Evolutionary conservation across 2,113 vertebrate species (phyloP).

Genomic region (Sapajus apella): DNA sequence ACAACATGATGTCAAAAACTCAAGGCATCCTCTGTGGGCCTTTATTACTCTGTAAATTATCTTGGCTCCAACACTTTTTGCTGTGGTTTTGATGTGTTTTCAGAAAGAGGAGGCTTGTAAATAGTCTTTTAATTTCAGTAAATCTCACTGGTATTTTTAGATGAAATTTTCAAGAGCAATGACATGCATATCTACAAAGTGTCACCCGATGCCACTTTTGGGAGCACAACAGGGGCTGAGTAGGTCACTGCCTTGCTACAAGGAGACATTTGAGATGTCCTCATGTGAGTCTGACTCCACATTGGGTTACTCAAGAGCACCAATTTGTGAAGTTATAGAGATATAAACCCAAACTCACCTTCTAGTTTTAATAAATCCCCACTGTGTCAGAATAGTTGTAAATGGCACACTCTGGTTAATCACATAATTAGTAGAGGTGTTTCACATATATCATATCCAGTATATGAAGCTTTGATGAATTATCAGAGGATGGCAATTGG

Average conservation of each 20-base stretch:
- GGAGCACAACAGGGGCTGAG: not conserved
- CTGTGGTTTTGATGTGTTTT: not conserved
- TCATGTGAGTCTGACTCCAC: not conserved
- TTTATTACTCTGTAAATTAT: not conserved
- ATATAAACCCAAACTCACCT: not conserved
- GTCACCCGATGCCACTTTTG: not conserved
- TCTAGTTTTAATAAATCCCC: not conserved
- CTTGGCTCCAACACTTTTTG: not conserved
- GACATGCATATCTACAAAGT: fast-evolving
- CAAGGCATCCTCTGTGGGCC: not conserved
- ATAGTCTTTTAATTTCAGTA: not conserved
- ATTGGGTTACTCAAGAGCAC: not conserved
- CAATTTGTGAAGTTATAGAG: not conserved
- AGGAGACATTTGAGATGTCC: not conserved
- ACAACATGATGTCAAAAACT: not conserved
- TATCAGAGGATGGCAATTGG: fast-evolving
- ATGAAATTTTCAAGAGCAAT: not conserved
- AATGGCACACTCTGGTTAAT: not conserved
- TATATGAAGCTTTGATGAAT: not conserved
- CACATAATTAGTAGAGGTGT: not conserved
- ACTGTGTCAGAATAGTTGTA: not conserved
- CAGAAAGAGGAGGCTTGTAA: not conserved
- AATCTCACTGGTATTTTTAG: not conserved
- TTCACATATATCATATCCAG: fast-evolving
- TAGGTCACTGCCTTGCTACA: not conserved